Percentiles rank a stretch among this genome's conserved stretches.
phyloP scores from a whole-genome alignment of 2,888 invertebrate species.

The Syrphus vitripennis region DNA sequence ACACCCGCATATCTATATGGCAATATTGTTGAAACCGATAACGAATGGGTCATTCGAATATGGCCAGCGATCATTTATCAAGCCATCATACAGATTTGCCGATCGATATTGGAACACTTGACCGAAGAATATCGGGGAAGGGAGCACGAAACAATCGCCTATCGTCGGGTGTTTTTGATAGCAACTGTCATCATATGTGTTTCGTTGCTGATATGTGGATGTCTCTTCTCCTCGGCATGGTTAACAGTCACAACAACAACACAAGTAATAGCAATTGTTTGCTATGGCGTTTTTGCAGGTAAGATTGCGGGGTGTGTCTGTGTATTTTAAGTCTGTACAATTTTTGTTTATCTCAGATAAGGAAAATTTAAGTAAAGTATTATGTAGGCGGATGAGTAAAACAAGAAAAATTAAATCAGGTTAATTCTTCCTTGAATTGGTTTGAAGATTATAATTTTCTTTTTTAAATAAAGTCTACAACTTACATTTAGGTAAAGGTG shows the following conservation, averaged over 20 bases:
- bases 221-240: conserved; percentile 80
- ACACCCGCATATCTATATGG: conserved; percentile 80
- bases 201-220: conserved; percentile 79
- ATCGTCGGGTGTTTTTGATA: conserved; percentile 77
- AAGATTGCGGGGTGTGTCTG: conserved; percentile 16
- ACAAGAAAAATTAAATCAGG: conserved; percentile 16
- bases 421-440: conserved; percentile 25
- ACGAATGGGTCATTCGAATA: conserved; percentile 78
- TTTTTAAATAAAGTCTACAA: not conserved
- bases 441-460: not conserved
- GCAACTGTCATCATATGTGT: conserved; percentile 78
- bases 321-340: not conserved
- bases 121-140: conserved; percentile 78
- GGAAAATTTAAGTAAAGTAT: not conserved
- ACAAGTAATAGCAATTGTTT: conserved; percentile 78
- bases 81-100: conserved; percentile 79
- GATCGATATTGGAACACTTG: conserved; percentile 79
- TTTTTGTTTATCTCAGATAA: conserved; percentile 41
- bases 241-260: conserved; percentile 78
- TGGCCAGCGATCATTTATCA: conserved; percentile 81
- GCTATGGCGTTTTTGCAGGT: conserved; percentile 80
- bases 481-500: too few relatives aligned
- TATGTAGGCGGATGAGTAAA: not conserved
- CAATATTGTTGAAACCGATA: conserved; percentile 80
- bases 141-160: conserved; percentile 76